Base-by-base conservation (phyloP, 1,140 invertebrate species). In the Neotoxoptera formosana region DNA sequence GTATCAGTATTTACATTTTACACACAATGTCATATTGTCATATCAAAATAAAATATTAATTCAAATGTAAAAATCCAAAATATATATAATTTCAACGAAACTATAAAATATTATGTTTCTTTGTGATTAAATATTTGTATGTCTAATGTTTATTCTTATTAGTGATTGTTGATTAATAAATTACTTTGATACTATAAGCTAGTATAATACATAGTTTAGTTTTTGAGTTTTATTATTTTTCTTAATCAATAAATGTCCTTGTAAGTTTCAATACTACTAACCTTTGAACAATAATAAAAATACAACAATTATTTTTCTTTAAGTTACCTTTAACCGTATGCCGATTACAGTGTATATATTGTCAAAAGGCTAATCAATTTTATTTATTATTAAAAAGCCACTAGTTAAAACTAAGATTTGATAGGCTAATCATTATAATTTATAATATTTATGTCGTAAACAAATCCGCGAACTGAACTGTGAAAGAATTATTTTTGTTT, bases 1-100 rank as follows among this genome's bases (percentile, higher is more conserved):
- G 14, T 36, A 83, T 84, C 23, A 84, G 23, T 84, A 41, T 84
- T 84, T 41, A 84, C 36, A 84, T 84, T 84, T 84, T 84, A 84
- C 41, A 41, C 8, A 8, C 20, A n/a, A n/a, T n/a, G n/a, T n/a
- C n/a, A n/a, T n/a, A n/a, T n/a, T n/a, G n/a, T n/a, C n/a, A 45
- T 30, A 84, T 45, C 83, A 17, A 41, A 84, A 45, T 41, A 41
- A 84, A 84, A 30, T 84, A 45, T 84, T 25, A 14, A 45, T 84
- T 34, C 45, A 45, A 41, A 23, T 9, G 1, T 41, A 2, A 41
- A 84, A 84, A 41, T 84, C 41, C 36, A 83, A 41, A 23, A 83
- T 23, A 36, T 83, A 23, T 83, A 41, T 41, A 41, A 36, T 83
- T 14, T 84, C 11, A 41, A 83, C 8, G 7, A 23, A 41, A 41